These are phyloP conservation scores for Mimachlamys varia DNA, from an alignment of 2,888 invertebrate species.

Conservation along the genomic window DNA sequence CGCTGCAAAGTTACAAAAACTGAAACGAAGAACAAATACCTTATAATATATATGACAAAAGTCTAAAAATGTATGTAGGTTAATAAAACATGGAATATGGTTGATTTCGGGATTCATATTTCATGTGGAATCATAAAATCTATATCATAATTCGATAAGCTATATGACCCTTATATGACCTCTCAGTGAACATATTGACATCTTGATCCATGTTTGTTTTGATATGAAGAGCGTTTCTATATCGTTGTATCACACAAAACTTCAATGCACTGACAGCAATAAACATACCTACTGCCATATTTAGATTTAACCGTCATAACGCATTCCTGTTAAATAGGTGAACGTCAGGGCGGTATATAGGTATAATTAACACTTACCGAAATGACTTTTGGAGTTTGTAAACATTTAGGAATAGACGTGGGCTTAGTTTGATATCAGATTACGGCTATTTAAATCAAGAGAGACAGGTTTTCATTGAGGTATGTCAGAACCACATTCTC, in stretches of 20 bases:
- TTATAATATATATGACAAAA: too few relatives aligned
- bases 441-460: neutral
- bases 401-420: neutral
- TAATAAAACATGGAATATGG: too few relatives aligned
- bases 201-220: too few relatives aligned
- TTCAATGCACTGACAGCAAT: neutral
- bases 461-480: constrained; percentile 6
- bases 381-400: constrained; percentile 2
- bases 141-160: too few relatives aligned
- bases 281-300: neutral
- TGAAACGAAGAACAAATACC: too few relatives aligned
- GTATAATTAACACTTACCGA: neutral
- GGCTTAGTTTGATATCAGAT: neutral
- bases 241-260: too few relatives aligned
- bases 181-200: too few relatives aligned
- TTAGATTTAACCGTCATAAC: neutral
- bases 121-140: too few relatives aligned
- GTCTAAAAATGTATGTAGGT: too few relatives aligned
- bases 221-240: too few relatives aligned
- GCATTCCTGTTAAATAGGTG: neutral
- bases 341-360: neutral
- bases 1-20: neutral
- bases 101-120: too few relatives aligned
- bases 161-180: too few relatives aligned
- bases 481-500: neutral